A percentile compares a stretch with the other conserved stretches of the same genome.
phyloP scores from a whole-genome alignment of 2,888 invertebrate genomes.

The Calameuta pallipes region DNA sequence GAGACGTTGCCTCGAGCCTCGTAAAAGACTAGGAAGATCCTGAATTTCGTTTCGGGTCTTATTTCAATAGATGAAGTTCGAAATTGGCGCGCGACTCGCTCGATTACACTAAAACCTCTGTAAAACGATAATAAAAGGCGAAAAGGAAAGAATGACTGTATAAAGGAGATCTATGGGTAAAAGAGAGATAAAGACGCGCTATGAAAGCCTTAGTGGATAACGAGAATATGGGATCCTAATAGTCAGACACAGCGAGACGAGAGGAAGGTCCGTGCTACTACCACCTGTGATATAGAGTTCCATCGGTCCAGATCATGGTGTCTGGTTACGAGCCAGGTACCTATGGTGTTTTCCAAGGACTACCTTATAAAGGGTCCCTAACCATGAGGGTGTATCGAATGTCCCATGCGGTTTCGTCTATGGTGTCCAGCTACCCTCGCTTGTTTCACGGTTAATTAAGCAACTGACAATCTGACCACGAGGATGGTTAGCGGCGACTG shows the following conservation, averaged over 20 bases:
- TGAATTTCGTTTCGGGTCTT: too few relatives aligned
- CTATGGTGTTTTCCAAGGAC: conserved; percentile 48
- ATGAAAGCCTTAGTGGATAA: background rate
- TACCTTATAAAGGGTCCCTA: conserved; percentile 34
- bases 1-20: too few relatives aligned
- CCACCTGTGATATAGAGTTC: conserved; percentile 65
- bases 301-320: conserved; percentile 56
- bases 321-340: conserved; percentile 52
- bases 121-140: background rate
- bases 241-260: conserved; percentile 16
- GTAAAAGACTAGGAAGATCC: too few relatives aligned
- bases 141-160: background rate
- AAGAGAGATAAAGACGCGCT: background rate
- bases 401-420: conserved; percentile 60
- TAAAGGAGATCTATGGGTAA: background rate
- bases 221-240: background rate
- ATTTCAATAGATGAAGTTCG: background rate
- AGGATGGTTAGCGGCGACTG: conserved; percentile 55
- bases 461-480: conserved; percentile 65
- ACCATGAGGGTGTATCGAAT: conserved; percentile 63
- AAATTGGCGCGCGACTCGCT: background rate
- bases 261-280: conserved; percentile 29
- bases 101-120: background rate
- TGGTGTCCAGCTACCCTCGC: conserved; percentile 62
- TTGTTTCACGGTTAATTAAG: conserved; percentile 66